These are phyloP conservation scores for Nerophis lumbriciformis DNA, from an alignment of 2,113 vertebrate species.

Conservation along the genomic window DNA sequence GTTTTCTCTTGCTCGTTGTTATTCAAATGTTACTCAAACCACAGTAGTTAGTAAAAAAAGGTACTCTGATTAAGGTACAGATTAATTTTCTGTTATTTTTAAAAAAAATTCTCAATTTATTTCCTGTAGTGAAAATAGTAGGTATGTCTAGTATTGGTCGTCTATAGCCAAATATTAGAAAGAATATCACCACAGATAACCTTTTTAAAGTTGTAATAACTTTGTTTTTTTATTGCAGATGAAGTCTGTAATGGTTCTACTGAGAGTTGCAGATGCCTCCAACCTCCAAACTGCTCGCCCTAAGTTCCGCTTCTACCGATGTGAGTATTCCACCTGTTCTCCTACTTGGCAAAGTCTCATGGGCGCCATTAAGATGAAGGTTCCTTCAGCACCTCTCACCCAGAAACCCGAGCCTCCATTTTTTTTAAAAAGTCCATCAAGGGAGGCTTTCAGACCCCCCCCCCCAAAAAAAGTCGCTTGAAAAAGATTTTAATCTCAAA, in stretches of 20 bases:
- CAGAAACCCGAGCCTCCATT: conserved; percentile 50
- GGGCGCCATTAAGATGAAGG: conserved; percentile 40
- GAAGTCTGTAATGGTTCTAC: neutral
- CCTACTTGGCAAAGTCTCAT: conserved; percentile 39
- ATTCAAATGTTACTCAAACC: no score
- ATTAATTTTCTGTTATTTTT: no score
- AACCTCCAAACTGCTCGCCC: neutral
- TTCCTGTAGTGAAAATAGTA: no score
- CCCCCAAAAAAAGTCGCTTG: conserved; percentile 35
- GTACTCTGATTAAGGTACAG: no score
- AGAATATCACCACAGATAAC: no score
- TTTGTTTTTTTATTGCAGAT: neutral
- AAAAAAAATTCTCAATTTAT: no score
- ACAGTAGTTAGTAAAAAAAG: no score
- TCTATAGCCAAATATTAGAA: no score
- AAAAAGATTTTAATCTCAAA: conserved; percentile 36
- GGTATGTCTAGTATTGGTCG: no score
- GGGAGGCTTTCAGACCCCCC: conserved; percentile 34
- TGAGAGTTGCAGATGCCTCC: neutral
- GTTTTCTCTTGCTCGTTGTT: neutral
- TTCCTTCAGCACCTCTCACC: conserved; percentile 37
- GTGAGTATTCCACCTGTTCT: conserved; percentile 50
- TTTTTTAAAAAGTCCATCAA: conserved; percentile 34
- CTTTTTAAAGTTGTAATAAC: no score
- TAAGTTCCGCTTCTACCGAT: conserved; percentile 2